These are phyloP conservation scores for Neolamprologus cancellatus DNA, from an alignment of 2,113 vertebrate genomes.

Conservation along the genomic window DNA sequence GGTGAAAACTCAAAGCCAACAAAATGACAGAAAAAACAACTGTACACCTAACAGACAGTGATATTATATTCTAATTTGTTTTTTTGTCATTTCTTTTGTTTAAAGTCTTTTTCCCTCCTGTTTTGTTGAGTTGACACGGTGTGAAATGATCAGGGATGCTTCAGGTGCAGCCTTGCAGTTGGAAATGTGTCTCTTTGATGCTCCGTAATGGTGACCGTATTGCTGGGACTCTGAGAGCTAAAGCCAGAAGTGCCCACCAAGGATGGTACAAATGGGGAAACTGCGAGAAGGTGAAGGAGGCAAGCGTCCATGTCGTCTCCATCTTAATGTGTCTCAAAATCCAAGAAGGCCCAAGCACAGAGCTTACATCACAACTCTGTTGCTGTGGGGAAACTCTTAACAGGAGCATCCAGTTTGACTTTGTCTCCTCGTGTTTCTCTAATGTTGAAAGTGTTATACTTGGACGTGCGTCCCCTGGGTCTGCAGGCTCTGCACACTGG, in stretches of 20 bases:
- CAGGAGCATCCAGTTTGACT: slow-evolving; percentile 48
- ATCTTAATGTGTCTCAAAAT: slow-evolving; percentile 37
- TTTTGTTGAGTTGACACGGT: slow-evolving; percentile 36
- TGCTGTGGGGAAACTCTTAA: slow-evolving; percentile 36
- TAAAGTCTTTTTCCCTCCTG: slow-evolving; percentile 19
- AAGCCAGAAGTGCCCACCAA: slow-evolving; percentile 50
- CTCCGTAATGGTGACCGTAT: slow-evolving; percentile 22
- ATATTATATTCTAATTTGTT: slow-evolving; percentile 45
- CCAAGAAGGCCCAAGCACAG: slow-evolving; percentile 35
- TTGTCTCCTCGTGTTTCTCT: slow-evolving; percentile 31
- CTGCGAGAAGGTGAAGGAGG: slow-evolving; percentile 51
- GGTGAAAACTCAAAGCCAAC: slow-evolving; percentile 39
- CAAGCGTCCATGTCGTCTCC: slow-evolving; percentile 54
- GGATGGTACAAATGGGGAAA: slow-evolving; percentile 32
- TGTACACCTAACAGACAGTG: slow-evolving; percentile 66
- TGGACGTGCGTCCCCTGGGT: slow-evolving; percentile 75
- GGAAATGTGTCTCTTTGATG: slow-evolving; percentile 47
- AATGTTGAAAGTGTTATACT: slow-evolving; percentile 68
- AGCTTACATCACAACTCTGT: slow-evolving; percentile 41
- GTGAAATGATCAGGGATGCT: slow-evolving; percentile 42
- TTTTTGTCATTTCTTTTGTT: slow-evolving; percentile 33
- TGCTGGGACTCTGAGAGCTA: slow-evolving; percentile 41
- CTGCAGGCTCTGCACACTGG: slow-evolving; percentile 71
- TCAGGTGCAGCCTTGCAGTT: slow-evolving; percentile 27
- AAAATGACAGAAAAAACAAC: slow-evolving; percentile 56